Conservation (phyloP, 2,888 invertebrate species). For the Ectemnius cavifrons region DNA sequence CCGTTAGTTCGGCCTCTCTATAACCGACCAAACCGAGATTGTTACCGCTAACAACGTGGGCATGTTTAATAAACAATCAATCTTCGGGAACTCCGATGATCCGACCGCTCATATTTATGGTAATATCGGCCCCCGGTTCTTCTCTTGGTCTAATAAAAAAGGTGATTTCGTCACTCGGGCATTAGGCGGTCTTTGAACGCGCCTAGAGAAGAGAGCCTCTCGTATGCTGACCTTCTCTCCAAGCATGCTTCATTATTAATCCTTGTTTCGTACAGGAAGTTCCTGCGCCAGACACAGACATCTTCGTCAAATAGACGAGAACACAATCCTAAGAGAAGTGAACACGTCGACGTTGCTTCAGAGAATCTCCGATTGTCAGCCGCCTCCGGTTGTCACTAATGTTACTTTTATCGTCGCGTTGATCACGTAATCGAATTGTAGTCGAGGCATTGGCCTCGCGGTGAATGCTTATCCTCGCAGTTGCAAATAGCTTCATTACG, state of each 20-base stretch:
- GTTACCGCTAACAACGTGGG: conserved; percentile 41
- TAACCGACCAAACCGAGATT: conserved; percentile 15
- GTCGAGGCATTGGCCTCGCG: background rate
- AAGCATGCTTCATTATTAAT: too few species aligned
- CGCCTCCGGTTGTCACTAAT: conserved; percentile 24
- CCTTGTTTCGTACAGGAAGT: too few species aligned
- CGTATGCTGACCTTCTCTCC: too few species aligned
- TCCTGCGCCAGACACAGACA: too few species aligned
- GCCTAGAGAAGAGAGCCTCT: too few species aligned
- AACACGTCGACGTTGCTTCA: too few species aligned
- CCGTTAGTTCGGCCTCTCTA: background rate
- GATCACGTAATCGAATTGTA: conserved; percentile 30
- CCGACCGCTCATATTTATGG: conserved; percentile 9
- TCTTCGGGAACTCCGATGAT: conserved; percentile 3
- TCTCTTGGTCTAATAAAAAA: background rate
- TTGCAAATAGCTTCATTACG: conserved; percentile 37
- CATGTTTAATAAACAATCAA: conserved; percentile 43
- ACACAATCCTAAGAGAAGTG: too few species aligned
- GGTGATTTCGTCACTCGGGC: background rate
- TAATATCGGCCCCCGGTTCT: background rate
- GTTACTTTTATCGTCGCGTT: conserved; percentile 40
- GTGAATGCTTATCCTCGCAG: conserved; percentile 35
- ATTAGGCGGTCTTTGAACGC: background rate
- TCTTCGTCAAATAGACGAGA: too few species aligned
- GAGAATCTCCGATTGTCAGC: background rate